Conservation (phyloP, 2,113 vertebrate species). For the Perognathus longimembris region DNA sequence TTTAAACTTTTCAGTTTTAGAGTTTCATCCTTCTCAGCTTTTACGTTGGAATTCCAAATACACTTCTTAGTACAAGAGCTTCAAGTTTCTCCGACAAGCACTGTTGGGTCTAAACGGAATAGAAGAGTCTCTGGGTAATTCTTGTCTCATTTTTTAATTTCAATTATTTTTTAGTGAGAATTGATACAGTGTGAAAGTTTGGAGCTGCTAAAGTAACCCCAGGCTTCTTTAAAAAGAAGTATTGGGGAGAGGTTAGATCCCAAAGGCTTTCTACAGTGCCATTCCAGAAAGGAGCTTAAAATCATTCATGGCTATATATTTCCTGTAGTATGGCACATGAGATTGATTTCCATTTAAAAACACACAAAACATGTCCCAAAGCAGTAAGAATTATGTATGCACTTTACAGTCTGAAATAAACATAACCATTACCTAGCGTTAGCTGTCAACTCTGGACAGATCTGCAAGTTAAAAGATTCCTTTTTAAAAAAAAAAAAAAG, state of each 20-base stretch:
- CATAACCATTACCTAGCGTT: background rate
- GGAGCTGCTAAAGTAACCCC: constrained; percentile 30
- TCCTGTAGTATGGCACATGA: constrained; percentile 18
- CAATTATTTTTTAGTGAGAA: constrained; percentile 11
- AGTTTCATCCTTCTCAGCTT: background rate
- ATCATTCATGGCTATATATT: background rate
- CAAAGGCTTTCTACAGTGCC: background rate
- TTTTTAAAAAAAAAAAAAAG: background rate
- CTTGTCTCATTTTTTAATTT: constrained; percentile 42
- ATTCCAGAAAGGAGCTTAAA: constrained; percentile 23
- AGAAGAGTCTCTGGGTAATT: background rate
- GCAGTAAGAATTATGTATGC: constrained; percentile 33
- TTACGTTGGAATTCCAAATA: accelerated
- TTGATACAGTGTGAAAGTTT: background rate
- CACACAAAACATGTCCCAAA: constrained; percentile 28
- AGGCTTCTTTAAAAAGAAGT: constrained; percentile 53
- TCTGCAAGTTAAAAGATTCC: background rate
- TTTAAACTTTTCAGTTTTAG: background rate
- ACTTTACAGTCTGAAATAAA: constrained; percentile 39
- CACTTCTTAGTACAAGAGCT: background rate
- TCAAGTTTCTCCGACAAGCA: background rate
- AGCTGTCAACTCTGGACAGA: background rate
- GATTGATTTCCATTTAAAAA: constrained; percentile 61
- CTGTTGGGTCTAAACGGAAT: background rate
- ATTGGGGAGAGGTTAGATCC: background rate